Base-by-base conservation (phyloP, 1,140 invertebrate genomes). In the Bradysia coprophila region DNA sequence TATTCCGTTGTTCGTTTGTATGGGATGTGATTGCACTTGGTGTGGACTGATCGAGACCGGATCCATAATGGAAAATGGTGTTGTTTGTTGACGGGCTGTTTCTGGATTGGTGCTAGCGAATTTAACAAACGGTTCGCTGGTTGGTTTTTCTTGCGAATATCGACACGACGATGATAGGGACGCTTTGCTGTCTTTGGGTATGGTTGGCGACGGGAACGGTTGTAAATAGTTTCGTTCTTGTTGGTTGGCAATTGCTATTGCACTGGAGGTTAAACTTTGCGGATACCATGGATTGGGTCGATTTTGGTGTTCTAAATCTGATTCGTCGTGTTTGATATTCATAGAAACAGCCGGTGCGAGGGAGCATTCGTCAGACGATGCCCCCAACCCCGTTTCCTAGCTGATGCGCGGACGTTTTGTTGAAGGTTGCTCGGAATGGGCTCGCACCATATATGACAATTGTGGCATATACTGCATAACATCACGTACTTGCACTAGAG, bases 381-480 rank as follows among this genome's bases (percentile, higher is more conserved):
- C 55, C 58, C 58, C 58, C 58, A 54, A 57, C 50, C 54, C 56
- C 57, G 55, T 52, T 54, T 61, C 58, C 58, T 61, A 61, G 58
- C 58, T 61, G 40, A 57, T 53, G 34, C 58, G 52, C 43, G 57
- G 46, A n/a, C 58, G 48, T 39, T 61, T 61, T 22, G 53, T 48
- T 21, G 56, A 53, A 45, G 54, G 56, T 49, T 57, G 51, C 48
- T 60, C 55, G 21, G 18, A 9, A 47, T 56, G 51, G 10, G 22
- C 42, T 45, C 56, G 51, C 54, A 83, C 68, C 72, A 86, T 81
- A 60, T 83, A 84, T 54, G 81, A 81, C 56, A 87, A 64, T 58
- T 87, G 84, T n/a, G 78, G 79, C 80, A 86, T 83, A 56, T 73
- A 85, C 48, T 78, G 74, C 64, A 84, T 78, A 40, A 88, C 76